Evolutionary conservation across 1,140 invertebrate species (phyloP), one percentile per base, ranked within the genome.

Genomic region (Drosophila sturtevanti): DNA sequence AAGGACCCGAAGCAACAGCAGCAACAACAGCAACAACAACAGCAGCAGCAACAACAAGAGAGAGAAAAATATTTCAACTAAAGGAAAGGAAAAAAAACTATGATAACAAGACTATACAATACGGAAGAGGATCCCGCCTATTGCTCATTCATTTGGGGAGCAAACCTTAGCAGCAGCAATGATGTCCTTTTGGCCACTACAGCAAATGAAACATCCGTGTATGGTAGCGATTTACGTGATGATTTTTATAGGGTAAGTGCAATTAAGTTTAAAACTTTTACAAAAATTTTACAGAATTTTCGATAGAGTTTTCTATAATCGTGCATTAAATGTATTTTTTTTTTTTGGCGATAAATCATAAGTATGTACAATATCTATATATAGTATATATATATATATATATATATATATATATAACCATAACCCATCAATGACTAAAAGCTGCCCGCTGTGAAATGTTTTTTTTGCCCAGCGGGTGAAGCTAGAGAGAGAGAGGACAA

Each of bases 71-170:
- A 31, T 1, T 31, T 31, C 27, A 22, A 63, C 38, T 18, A 14
- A 63, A 48, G 35, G 3, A 11, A 54, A 41, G 11, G 51, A 11
- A n/a, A n/a, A 22, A 56, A 41, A 79, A 82, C 70, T 71, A 91
- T 91, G 90, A 85, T 91, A 85, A 91, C 85, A 62, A 77, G 86
- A 48, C 82, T 91, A 31, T 91, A 91, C 41, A 77, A 87, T 56
- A 90, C 90, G 63, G 90, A 90, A 63, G 89, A 91, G 72, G 86
- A 91, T 76, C 90, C 90, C 58, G 79, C 72, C 67, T 86, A 91
- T 60, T 91, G 90, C 76, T 89, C 82, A 52, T 80, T 81, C 65
- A 82, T 91, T 58, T 91, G 90, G 85, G 90, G 90, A 41, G 62
- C 76, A 5, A 91, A 91, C 75, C 64, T 91, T 3, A 82, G 61